A percentile compares a stretch with the other conserved stretches of the same genome.
These are phyloP conservation scores for Drosophila setifemur DNA, from an alignment of 1,140 invertebrate genomes.

Conservation along the genomic window DNA sequence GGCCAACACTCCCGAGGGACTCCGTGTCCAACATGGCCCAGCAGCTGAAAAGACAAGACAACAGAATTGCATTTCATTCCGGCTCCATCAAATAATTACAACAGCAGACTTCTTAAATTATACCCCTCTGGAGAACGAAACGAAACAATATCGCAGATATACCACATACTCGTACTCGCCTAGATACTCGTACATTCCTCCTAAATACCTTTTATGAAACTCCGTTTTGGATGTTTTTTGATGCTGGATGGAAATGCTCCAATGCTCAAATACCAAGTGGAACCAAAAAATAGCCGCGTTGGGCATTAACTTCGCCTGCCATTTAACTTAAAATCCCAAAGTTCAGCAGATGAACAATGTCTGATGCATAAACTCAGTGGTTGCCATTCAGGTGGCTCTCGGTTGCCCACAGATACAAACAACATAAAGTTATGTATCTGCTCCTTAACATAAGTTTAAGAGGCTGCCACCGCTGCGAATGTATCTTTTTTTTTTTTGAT, in stretches of 20 bases:
- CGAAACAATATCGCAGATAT: not conserved
- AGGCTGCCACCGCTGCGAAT: slow-evolving; percentile 57
- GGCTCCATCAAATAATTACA: slow-evolving; percentile 46
- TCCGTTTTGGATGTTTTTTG: too few relatives aligned
- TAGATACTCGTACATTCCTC: too few relatives aligned
- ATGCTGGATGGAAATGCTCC: slow-evolving; percentile 32
- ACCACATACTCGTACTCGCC: not conserved
- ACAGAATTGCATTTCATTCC: slow-evolving; percentile 41
- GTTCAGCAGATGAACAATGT: slow-evolving; percentile 58
- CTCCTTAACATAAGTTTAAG: slow-evolving; percentile 54
- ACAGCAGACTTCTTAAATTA: slow-evolving; percentile 34
- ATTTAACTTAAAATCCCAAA: slow-evolving; percentile 53
- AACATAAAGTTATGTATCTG: slow-evolving; percentile 24
- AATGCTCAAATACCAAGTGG: too few relatives aligned
- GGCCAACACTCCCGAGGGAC: slow-evolving; percentile 46
- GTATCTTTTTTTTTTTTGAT: slow-evolving; percentile 38
- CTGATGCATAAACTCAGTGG: slow-evolving; percentile 14
- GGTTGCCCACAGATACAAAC: slow-evolving; percentile 1
- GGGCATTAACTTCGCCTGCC: slow-evolving; percentile 44
- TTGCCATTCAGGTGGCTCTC: not conserved
- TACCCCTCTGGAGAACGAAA: slow-evolving; percentile 23
- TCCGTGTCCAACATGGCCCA: slow-evolving; percentile 22
- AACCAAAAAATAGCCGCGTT: too few relatives aligned
- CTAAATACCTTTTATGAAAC: too few relatives aligned
- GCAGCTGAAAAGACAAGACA: slow-evolving; percentile 16